These are phyloP conservation scores for Bubo blakistoni DNA, from an alignment of 2,113 vertebrate genomes.

Conservation along the genomic window DNA sequence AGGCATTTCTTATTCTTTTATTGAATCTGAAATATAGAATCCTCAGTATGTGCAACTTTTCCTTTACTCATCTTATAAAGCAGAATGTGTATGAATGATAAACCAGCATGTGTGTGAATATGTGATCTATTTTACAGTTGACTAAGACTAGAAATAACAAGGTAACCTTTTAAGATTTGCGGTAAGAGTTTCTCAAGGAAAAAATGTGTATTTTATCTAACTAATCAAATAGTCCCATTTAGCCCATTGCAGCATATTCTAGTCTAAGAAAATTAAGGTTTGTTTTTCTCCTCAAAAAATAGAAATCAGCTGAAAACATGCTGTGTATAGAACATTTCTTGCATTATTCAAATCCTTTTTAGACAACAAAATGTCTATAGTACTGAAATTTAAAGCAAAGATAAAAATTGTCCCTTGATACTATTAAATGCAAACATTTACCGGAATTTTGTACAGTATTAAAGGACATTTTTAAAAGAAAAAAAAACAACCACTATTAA, in stretches of 20 bases:
- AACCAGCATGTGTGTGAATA: not conserved
- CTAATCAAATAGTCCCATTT: not conserved
- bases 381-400: not conserved
- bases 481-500: not conserved
- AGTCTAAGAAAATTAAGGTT: not conserved
- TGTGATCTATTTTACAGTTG: conserved; percentile 46
- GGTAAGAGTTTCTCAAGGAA: not conserved
- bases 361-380: not conserved
- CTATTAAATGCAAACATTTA: not conserved
- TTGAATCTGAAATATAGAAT: not conserved
- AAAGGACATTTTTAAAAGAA: not conserved
- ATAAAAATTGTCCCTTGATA: not conserved
- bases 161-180: not conserved
- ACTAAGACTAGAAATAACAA: not conserved
- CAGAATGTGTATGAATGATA: not conserved
- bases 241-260: not conserved
- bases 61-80: not conserved
- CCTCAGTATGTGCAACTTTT: not conserved
- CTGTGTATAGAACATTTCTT: not conserved
- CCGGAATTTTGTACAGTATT: not conserved
- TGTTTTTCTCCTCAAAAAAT: not conserved
- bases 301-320: not conserved
- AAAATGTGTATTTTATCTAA: not conserved
- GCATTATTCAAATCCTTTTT: not conserved
- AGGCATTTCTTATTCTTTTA: not conserved